Conservation (phyloP, 2,888 invertebrate species). For the Leptinotarsa tumamoca region DNA sequence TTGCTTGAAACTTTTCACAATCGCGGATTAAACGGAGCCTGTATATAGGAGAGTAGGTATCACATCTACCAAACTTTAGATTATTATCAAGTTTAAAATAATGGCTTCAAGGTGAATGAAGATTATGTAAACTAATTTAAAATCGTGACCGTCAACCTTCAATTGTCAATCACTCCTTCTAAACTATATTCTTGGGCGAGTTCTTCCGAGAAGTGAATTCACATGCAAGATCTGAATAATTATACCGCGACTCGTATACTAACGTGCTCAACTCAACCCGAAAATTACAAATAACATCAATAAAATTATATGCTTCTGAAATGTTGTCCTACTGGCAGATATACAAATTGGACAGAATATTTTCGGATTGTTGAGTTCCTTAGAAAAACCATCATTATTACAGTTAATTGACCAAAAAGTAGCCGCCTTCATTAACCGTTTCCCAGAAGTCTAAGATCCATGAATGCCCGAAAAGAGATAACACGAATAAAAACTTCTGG, state of each 20-base stretch:
- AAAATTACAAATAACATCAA: conserved; percentile 3
- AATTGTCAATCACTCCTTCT: neutral
- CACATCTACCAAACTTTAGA: too few species aligned
- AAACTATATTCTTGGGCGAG: neutral
- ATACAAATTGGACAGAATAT: conserved; percentile 8
- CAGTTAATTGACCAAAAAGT: conserved; percentile 26
- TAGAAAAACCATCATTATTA: conserved; percentile 14
- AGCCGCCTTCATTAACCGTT: conserved; percentile 24
- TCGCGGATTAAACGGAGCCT: too few species aligned
- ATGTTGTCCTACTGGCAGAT: conserved; percentile 11
- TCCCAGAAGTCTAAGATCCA: conserved; percentile 23
- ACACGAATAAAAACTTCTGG: conserved; percentile 19
- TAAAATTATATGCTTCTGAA: conserved; percentile 16
- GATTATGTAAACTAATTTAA: neutral
- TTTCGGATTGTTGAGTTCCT: neutral
- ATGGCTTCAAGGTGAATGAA: neutral
- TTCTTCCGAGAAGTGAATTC: neutral
- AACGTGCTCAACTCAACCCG: neutral
- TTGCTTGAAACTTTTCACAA: too few species aligned
- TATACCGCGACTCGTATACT: neutral
- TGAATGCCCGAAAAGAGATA: conserved; percentile 25
- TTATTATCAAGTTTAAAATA: too few species aligned
- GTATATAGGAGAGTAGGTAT: too few species aligned
- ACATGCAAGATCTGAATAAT: conserved; percentile 14
- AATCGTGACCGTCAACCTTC: neutral